Evolutionary conservation across 1,140 invertebrate species (phyloP), one percentile per base, ranked within the genome.

Genomic region (Drosophila micromelanica): DNA sequence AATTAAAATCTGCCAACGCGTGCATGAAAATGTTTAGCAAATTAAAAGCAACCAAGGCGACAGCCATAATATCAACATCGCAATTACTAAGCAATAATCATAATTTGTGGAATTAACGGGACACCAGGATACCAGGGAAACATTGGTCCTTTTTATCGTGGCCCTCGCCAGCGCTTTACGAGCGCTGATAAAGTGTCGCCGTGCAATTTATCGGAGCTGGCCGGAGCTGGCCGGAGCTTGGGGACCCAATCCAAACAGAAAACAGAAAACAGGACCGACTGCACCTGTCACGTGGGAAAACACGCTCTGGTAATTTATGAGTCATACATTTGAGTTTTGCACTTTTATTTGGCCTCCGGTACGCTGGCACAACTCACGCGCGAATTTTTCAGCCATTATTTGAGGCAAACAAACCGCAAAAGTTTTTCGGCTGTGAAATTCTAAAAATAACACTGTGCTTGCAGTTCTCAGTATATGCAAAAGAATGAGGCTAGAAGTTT

Each of bases 21-120:
- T 30, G 45, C 62, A 48, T 62, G 43, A 43, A 63, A 72, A 72
- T 76, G 57, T 61, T 80, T 64, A 20, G 30, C 35, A 78, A 80
- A 80, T 86, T 77, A 78, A 80, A 86, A 71, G 27, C 52, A 69
- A 59, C 42, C 38, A 40, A 48, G 11, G n/a, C 35, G 15, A 61
- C 15, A 27, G 32, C 12, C 12, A 40, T n/a, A 54, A 11, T 37
- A 17, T 42, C 38, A 69, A 11, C 63, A 56, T 42, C 38, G 56
- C 81, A 87, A 82, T 76, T 82, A 80, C 72, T 76, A 79, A 76
- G 84, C 84, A 87, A 87, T 87, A 89, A 87, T 79, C 76, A 87
- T 87, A 87, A 87, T 87, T 87, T 87, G 78, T 49, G 72, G 84
- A 64, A 82, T 87, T 86, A 87, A 49, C 59, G 30, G 63, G 52